These are phyloP conservation scores for Tetranychus truncatus DNA, from an alignment of 2,888 invertebrate species.

Conservation along the genomic window DNA sequence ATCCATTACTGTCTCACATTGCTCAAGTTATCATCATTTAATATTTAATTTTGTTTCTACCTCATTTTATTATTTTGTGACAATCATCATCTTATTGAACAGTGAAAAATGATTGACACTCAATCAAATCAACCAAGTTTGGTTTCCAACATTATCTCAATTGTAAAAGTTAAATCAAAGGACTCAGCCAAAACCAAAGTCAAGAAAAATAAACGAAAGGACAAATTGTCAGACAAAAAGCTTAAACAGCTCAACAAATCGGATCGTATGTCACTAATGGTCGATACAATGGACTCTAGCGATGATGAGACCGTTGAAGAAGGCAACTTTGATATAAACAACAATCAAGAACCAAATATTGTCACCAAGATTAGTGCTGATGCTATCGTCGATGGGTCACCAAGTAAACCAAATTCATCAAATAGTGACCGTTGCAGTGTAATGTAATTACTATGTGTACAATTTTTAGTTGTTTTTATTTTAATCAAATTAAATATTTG, in stretches of 20 bases:
- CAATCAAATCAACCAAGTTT: not conserved
- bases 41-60: not conserved
- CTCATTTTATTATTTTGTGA: not conserved
- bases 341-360: too few species aligned
- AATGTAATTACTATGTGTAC: too few species aligned
- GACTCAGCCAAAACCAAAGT: not conserved
- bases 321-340: not conserved
- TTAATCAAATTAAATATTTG: too few species aligned
- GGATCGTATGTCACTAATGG: not conserved
- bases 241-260: not conserved
- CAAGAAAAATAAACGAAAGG: not conserved
- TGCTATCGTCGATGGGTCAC: too few species aligned
- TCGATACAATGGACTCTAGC: not conserved
- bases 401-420: too few species aligned
- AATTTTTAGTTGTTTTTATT: too few species aligned
- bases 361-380: too few species aligned
- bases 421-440: too few species aligned
- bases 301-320: not conserved
- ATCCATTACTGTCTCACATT: too few species aligned
- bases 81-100: not conserved
- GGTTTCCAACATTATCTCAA: not conserved
- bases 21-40: not conserved
- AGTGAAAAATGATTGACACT: not conserved
- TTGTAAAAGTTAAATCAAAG: not conserved
- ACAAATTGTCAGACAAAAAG: not conserved